Evolutionary conservation across 2,113 vertebrate species (phyloP).

Genomic region (Lagenorhynchus albirostris): DNA sequence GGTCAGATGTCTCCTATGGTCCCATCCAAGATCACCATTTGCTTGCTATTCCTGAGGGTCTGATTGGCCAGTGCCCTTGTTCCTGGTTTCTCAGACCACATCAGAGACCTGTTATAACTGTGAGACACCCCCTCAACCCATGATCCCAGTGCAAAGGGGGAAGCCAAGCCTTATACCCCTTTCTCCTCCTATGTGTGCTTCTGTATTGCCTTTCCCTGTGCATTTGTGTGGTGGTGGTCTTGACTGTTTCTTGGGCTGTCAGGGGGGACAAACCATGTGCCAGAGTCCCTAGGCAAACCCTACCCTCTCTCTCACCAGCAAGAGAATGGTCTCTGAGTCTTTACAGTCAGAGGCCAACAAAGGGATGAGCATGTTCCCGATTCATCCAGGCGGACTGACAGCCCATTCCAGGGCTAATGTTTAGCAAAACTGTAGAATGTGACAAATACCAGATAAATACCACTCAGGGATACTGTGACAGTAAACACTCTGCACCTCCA

Average conservation of each 20-base stretch:
- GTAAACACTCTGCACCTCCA: background rate
- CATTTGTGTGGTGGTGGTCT: background rate
- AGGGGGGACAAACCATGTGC: background rate
- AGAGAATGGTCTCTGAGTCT: background rate
- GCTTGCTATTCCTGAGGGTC: background rate
- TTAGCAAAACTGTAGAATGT: background rate
- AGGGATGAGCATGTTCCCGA: background rate
- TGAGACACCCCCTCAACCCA: background rate
- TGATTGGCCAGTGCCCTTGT: background rate
- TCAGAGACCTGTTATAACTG: too few relatives aligned
- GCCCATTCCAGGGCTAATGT: background rate
- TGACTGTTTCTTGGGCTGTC: background rate
- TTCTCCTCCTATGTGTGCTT: background rate
- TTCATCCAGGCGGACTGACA: background rate
- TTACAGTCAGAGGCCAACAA: background rate
- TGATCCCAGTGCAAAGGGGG: too few relatives aligned
- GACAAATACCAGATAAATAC: background rate
- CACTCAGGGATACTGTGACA: background rate
- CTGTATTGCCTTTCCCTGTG: background rate
- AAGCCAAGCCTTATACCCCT: too few relatives aligned
- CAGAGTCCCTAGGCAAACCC: background rate
- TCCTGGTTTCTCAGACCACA: background rate
- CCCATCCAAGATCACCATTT: background rate
- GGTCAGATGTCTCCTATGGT: background rate
- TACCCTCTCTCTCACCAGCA: background rate